Conservation (phyloP, 2,113 vertebrate genomes). For the Phaethornis superciliosus region DNA sequence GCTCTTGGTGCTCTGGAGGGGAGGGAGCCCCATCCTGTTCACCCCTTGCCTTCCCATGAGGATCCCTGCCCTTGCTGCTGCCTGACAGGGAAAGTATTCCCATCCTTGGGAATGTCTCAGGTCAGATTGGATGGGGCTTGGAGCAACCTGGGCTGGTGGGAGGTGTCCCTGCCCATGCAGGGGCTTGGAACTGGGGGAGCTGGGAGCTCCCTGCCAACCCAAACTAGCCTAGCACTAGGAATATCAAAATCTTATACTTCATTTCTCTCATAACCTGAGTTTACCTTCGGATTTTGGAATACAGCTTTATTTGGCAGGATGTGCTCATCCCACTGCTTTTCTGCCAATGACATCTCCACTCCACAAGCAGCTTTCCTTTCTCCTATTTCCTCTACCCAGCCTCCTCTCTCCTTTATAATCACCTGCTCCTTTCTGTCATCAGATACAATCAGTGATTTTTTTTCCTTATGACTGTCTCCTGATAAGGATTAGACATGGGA, state of each 20-base stretch:
- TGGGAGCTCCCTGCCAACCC: neutral
- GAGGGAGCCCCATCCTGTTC: neutral
- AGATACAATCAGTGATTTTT: neutral
- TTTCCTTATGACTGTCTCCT: neutral
- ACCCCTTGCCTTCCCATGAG: fast-evolving
- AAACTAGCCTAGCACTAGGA: neutral
- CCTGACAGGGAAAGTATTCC: too few species aligned
- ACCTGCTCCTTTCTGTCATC: neutral
- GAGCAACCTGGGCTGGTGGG: too few species aligned
- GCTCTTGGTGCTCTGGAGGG: too few species aligned
- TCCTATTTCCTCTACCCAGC: neutral
- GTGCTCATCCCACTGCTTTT: neutral
- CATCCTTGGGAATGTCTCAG: too few species aligned
- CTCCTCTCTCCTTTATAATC: neutral
- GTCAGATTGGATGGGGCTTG: too few species aligned
- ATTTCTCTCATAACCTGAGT: neutral
- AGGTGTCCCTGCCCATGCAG: too few species aligned
- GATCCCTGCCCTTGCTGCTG: neutral
- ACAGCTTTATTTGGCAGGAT: neutral
- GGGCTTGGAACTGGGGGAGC: too few species aligned
- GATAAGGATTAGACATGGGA: neutral
- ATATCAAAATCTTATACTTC: neutral
- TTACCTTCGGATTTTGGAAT: neutral
- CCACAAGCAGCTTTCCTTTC: neutral
- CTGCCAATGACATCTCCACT: neutral